A percentile compares a stretch with the other conserved stretches of the same genome.
Evolutionary conservation across 2,113 vertebrate genomes (phyloP).

Genomic region (Cyanistes caeruleus): DNA sequence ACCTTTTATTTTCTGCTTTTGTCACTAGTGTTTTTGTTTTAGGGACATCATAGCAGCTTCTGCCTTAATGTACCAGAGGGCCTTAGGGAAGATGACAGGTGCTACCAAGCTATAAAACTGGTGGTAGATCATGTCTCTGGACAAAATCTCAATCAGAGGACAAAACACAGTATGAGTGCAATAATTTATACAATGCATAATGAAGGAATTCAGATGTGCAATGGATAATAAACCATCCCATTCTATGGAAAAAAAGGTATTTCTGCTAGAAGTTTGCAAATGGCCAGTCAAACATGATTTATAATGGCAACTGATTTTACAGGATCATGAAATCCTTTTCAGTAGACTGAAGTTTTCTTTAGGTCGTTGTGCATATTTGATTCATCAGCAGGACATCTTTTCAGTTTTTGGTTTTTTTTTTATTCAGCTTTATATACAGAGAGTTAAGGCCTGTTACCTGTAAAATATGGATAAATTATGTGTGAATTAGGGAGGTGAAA

Average conservation of each 20-base stretch:
- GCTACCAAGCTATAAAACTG: background rate
- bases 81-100: background rate
- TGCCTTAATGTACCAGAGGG: background rate
- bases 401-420: background rate
- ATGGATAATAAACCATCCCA: background rate
- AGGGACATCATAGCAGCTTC: background rate
- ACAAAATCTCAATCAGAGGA: background rate
- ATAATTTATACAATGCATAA: no score
- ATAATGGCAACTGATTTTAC: background rate
- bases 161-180: background rate
- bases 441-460: background rate
- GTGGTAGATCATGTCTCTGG: background rate
- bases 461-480: background rate
- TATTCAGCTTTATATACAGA: background rate
- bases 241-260: background rate
- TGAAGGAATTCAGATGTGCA: background rate
- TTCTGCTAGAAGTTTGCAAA: background rate
- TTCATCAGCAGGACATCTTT: background rate
- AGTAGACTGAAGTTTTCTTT: background rate
- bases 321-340: background rate
- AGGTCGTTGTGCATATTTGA: background rate
- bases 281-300: background rate
- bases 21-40: background rate
- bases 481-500: background rate
- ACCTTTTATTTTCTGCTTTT: background rate